A percentile compares a stretch with the other conserved stretches of the same genome.
Conservation (phyloP, 2,797 vertebrate species). For the Parotocinclus haroldoi region DNA sequence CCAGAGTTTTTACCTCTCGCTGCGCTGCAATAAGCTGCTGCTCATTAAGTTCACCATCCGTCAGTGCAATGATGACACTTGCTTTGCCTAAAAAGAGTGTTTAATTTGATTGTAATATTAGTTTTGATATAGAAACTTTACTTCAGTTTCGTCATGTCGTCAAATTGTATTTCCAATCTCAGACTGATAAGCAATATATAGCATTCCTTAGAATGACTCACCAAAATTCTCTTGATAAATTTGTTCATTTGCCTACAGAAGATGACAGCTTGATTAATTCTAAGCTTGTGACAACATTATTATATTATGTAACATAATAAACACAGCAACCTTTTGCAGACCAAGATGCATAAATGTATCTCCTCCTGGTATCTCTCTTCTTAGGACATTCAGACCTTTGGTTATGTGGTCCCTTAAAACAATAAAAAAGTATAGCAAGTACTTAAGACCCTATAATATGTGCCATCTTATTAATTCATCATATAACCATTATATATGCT, state of each 20-base stretch:
- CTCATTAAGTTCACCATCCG: slow-evolving; percentile 81
- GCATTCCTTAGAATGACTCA: slow-evolving; percentile 52
- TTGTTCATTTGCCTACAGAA: slow-evolving; percentile 83
- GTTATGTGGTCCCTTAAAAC: slow-evolving; percentile 74
- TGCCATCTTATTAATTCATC: too few species aligned
- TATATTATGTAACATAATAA: neutral
- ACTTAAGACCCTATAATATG: too few species aligned
- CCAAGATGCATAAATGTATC: slow-evolving; percentile 85
- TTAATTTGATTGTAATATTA: neutral
- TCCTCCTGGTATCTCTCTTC: slow-evolving; percentile 76
- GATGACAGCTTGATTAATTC: slow-evolving; percentile 22
- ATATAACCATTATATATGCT: too few species aligned
- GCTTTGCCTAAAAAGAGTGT: slow-evolving; percentile 70
- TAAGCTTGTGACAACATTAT: neutral
- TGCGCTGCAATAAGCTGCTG: slow-evolving; percentile 75
- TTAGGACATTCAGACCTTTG: slow-evolving; percentile 73
- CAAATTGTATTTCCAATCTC: too few species aligned
- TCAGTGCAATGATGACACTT: slow-evolving; percentile 85
- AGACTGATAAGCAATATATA: neutral
- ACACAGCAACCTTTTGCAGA: slow-evolving; percentile 65
- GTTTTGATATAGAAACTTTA: neutral
- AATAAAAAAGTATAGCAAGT: neutral
- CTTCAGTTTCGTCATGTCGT: too few species aligned
- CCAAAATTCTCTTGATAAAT: slow-evolving; percentile 75
- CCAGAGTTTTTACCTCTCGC: slow-evolving; percentile 68